Base-by-base conservation (phyloP, 2,888 invertebrate species). In the Metalampra italica region DNA sequence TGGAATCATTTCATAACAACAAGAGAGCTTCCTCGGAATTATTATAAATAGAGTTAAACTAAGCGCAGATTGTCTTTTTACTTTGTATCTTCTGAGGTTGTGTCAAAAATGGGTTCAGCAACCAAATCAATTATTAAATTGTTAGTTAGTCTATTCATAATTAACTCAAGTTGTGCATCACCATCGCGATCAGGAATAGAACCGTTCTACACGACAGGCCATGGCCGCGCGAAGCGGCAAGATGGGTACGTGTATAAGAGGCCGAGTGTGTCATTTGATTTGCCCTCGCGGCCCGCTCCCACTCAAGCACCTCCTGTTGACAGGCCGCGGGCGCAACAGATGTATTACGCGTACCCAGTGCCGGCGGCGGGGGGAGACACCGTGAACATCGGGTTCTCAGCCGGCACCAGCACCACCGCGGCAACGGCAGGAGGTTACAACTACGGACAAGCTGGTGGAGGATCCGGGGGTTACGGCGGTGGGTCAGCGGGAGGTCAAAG, bases 281-380 rank as follows among this genome's bases (percentile, higher is more conserved):
- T 89, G 56, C 88, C 87, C 39, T 61, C 76, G 51, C 46, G 45
- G 29, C 45, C 62, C 69, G 36, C 66, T 57, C 63, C 79, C 50
- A 76, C 80, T 76, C 80, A 79, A 77, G 78, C 76, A 57, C 68
- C 78, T 51, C 78, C 64, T 79, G 76, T 77, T 74, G 78, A 78
- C 73, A 80, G 79, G 73, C 76, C 74, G 44, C 79, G 75, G 68
- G 72, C 70, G 63, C 82, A 82, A 64, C 80, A 78, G 68, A 86
- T 84, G 85, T 85, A 71, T 75, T 86, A 87, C 70, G 83, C 83
- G 47, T 86, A 86, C 60, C 83, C 86, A 45, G 82, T 61, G 30
- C 82, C 82, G 14, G 57, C 66, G 29, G 58, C 68, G 44, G 71
- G 46, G 0, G 50, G 50, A 3, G 65, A 60, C 58, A 60, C 69